Base-by-base conservation (phyloP, 2,888 invertebrate genomes). In the Seira sanloemensis region DNA sequence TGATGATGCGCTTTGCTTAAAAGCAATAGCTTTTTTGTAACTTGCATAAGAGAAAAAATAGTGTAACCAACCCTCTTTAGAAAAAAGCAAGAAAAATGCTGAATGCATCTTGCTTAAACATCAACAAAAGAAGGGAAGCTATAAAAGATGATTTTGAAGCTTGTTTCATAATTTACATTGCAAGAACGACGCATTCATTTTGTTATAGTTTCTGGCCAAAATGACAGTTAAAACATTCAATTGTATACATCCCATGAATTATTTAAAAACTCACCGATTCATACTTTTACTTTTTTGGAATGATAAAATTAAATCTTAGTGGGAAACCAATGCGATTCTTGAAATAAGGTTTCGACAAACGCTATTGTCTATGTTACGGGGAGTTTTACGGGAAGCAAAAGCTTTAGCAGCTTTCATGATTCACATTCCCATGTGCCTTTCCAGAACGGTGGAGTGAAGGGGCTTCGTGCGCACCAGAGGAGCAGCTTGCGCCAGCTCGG, bases 401-500 rank as follows among this genome's bases (percentile, higher is more conserved):
- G 37, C 37, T 7, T 4, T 37, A 37, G 4, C 37, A 12, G 5
- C 37, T 7, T 4, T 37, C 37, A 37, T 7, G 12, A 37, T n/a
- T n/a, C n/a, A n/a, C n/a, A 12, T 37, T 37, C 12, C 12, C 37
- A 7, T 37, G 4, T 37, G 37, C 37, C 12, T 37, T 37, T 4
- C 5, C 37, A 37, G 4, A 12, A 37, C 37, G 4, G 4, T 37
- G 37, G 12, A 37, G 4, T 37, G 5, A 12, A 12, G 12, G 37
- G n/a, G n/a, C n/a, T n/a, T n/a, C n/a, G n/a, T n/a, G n/a, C n/a
- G n/a, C n/a, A n/a, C n/a, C n/a, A 37, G 12, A 37, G 37, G 37
- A 4, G 12, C 37, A 37, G 37, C 58, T 62, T 81, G 75, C 81
- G 81, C 81, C 81, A 81, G 81, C 81, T 81, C 75, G 75, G 81